Base-by-base conservation (phyloP, 2,888 invertebrate species). In the Taenaris catops region DNA sequence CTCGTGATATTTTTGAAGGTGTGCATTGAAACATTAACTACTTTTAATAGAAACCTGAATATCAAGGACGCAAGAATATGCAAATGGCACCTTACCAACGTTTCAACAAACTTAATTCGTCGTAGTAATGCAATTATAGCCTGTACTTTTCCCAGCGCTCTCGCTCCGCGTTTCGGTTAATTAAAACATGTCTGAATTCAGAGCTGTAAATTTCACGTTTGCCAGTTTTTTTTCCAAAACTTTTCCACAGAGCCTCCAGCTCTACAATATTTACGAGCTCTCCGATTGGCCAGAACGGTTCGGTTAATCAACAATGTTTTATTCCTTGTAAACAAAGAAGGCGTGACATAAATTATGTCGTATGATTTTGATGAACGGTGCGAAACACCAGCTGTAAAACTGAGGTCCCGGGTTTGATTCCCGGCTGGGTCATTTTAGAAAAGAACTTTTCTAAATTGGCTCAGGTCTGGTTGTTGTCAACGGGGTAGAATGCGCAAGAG, bases 251-350 rank as follows among this genome's bases (percentile, higher is more conserved):
- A 72, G 66, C 80, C 73, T 75, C 75, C 81, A 80, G 79, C 76
- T 76, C 71, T 80, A 79, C 81, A 83, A 28, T 84, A 84, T 83
- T 83, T 84, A 84, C 76, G 81, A 73, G 81, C 80, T 80, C 79
- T 78, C 60, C 68, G 28, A 19, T 28, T 28, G 28, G 68, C 65
- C 67, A 65, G 71, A n/a, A 63, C 64, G 59, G 63, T 55, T 56
- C 61, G 70, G 64, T 71, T 70, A 67, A 64, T 70, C 71, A 57
- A 76, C 75, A 74, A 47, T 49, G 49, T 55, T 58, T 52, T 49
- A 27, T 17, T 6, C 26, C 18, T 6, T 21, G 11, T 21, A 19
- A 29, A 21, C 17, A 32, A 8, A 16, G 16, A 10, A 9, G n/a
- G n/a, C 9, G 2, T 12, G 11, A 10, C 16, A 9, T 21, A 14